Evolutionary conservation across 2,113 vertebrate species (phyloP), one percentile per base, ranked within the genome.

Genomic region (Oncorhynchus masou): DNA sequence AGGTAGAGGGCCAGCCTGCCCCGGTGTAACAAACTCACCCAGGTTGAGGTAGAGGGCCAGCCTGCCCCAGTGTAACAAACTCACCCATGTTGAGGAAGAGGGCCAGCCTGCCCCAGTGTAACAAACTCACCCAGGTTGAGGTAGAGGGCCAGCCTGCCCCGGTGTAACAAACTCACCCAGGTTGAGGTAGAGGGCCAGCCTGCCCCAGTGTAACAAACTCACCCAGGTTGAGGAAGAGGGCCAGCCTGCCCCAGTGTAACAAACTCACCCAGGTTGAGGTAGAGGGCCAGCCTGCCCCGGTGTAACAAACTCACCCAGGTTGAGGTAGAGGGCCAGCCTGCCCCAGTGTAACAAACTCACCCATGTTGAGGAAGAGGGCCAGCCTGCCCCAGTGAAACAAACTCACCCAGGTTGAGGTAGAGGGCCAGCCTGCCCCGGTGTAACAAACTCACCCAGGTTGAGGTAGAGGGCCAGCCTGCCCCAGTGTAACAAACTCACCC

Each of bases 151-250:
- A 99, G 94, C 65, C 90, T 94, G 49, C 97, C 96, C 15, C 94
- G 93, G 85, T 97, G 96, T n/a, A 1, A 39, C 7, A 74, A 20
- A 15, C 91, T 90, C 93, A 99, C 97, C 98, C 60, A 99, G 79
- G 85, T 92, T 98, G 84, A 99, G 94, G 82, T 95, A 95, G 45
- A 99, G 91, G 78, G 94, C 92, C 1, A 98, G 94, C 64, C 90
- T 94, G 48, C 97, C 96, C 13, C 94, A 93, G 85, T 72, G 49
- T 34, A 7, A 39, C 16, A 75, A 22, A 20, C 92, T 90, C 93
- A 99, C 98, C 98, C 62, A 99, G 81, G 86, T 92, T 98, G 84
- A 99, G 94, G 81, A 96, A 95, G 48, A 99, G 91, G 77, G 94
- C 92, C 1, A 99, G 94, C 65, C 90, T 94, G 49, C 97, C 96